These are phyloP conservation scores for Drosophila paranaensis DNA, from an alignment of 2,888 invertebrate genomes.

Conservation along the genomic window DNA sequence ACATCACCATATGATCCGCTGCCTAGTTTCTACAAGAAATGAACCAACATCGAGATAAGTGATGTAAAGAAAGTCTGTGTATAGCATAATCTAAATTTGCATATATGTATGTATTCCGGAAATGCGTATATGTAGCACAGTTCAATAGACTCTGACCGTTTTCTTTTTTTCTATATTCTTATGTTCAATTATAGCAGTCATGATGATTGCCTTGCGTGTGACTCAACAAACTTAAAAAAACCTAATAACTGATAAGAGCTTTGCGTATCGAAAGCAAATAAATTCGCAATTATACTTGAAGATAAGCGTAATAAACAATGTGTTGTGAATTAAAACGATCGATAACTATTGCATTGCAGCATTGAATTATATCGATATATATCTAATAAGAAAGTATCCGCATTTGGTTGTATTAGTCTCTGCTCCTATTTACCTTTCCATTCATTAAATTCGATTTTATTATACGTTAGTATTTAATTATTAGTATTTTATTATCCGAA, in stretches of 20 bases:
- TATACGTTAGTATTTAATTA: too few species aligned
- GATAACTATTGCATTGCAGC: background rate
- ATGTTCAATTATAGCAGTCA: background rate
- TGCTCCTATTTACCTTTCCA: too few species aligned
- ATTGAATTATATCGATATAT: background rate
- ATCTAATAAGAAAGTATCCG: background rate
- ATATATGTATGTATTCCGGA: too few species aligned
- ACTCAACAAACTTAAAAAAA: background rate
- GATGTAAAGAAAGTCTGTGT: too few species aligned
- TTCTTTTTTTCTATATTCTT: background rate
- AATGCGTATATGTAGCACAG: too few species aligned
- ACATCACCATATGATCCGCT: background rate
- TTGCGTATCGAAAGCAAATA: background rate
- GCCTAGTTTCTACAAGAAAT: background rate
- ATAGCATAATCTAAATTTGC: too few species aligned
- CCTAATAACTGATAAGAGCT: background rate
- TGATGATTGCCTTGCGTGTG: background rate
- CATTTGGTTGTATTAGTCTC: too few species aligned
- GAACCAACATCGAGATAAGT: background rate
- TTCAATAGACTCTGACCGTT: background rate
- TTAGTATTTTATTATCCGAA: too few species aligned
- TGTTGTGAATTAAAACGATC: background rate
- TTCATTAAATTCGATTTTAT: too few species aligned
- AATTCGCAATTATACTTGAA: background rate
- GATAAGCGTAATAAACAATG: background rate